These are phyloP conservation scores for Perizoma affinitatum DNA, from an alignment of 2,888 invertebrate genomes.

Conservation along the genomic window DNA sequence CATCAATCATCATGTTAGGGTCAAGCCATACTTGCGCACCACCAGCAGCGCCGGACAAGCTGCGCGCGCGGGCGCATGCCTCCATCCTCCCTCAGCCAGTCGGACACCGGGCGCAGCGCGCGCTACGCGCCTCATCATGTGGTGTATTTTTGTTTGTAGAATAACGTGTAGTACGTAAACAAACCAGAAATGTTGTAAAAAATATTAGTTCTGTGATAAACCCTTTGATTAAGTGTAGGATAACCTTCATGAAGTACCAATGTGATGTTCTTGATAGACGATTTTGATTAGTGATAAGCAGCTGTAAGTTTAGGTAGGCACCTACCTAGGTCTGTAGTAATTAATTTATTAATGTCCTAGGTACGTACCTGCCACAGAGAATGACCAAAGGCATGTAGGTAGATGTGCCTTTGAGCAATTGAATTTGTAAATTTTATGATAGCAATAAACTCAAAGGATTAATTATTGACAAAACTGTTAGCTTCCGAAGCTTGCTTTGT, in stretches of 20 bases:
- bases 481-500: neutral
- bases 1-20: slow-evolving; percentile 11
- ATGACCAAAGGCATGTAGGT: neutral
- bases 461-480: neutral
- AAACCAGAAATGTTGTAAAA: neutral
- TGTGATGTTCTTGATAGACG: too few relatives aligned
- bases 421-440: neutral
- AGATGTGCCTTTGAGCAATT: neutral
- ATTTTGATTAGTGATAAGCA: too few relatives aligned
- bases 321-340: too few relatives aligned
- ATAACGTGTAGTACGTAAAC: slow-evolving; percentile 18
- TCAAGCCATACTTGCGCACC: slow-evolving; percentile 30
- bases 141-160: slow-evolving; percentile 15
- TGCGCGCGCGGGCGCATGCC: slow-evolving; percentile 23
- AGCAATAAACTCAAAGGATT: neutral
- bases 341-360: neutral
- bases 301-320: too few relatives aligned
- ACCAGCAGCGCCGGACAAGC: too few relatives aligned
- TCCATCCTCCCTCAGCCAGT: slow-evolving; percentile 22
- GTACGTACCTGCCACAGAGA: neutral
- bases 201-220: neutral
- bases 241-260: neutral
- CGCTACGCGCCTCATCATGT: slow-evolving; percentile 62
- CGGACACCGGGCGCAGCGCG: slow-evolving; percentile 66
- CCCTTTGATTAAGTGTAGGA: neutral